Evolutionary conservation across 2,797 vertebrate genomes (phyloP), one percentile per base, ranked within the genome.

Genomic region (Enteromius anoplus): DNA sequence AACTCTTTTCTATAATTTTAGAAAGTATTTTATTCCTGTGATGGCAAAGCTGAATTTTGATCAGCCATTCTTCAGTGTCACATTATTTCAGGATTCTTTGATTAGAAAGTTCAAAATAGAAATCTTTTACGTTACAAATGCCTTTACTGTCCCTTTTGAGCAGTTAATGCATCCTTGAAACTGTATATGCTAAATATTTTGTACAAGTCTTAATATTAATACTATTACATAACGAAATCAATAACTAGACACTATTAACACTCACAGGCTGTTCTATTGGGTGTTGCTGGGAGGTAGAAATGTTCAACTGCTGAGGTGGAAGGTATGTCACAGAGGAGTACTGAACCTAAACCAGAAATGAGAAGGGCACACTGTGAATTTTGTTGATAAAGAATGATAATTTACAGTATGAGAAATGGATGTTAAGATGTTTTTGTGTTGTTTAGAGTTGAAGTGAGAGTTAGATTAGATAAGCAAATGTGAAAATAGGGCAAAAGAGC

Each of bases 291-390:
- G 96, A 92, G 84, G 97, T 93, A 85, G 96, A 92, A 88, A 96
- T 90, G 32, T 96, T 93, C 90, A 97, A 91, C 90, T 97, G 97
- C 88, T 97, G 97, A 88, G 97, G 91, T 88, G 96, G 90, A 89
- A 85, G 58, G 34, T 97, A 98, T 37, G 97, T 95, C 87, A 97
- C 95, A n/a, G 96, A 90, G 73, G 96, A 95, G 91, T 96, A 98
- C 85, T 96, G 96, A 90, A 97, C 94, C 92, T 97, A 95, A 85
- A 94, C 92, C 89, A 94, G 92, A 88, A 92, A 86, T 87, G 93
- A 94, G 84, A 95, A 95, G 91, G 86, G 91, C 88, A 92, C 94
- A 91, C 78, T 93, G 90, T 82, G 92, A 91, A 89, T 92, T 58
- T 14, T 1, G 14, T 4, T 58, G 7, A 58, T 40, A 15, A 29